Evolutionary conservation across 2,888 invertebrate genomes (phyloP).

Genomic region (Tipula confusa): DNA sequence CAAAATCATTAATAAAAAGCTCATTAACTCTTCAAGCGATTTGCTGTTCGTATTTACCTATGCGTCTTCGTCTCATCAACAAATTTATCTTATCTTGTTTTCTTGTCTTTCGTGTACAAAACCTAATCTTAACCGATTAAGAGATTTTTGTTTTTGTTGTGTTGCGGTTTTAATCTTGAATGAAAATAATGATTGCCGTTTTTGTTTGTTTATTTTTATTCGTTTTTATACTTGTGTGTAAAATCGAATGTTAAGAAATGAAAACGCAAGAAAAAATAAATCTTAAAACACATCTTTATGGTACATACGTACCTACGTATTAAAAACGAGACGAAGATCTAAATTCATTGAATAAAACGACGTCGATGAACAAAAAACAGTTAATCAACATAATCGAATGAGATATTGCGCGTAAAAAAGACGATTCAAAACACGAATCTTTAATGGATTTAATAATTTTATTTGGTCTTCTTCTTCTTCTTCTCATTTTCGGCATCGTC

Average conservation of each 20-base stretch:
- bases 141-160: not conserved
- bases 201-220: not conserved
- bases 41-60: not conserved
- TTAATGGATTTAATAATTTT: not conserved
- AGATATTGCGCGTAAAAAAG: constrained; percentile 14
- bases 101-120: not conserved
- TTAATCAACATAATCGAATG: constrained; percentile 12
- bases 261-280: not conserved
- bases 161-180: not conserved
- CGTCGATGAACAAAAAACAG: not conserved
- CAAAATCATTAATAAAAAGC: too few species aligned
- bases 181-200: constrained; percentile 25
- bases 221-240: not conserved
- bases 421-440: not conserved
- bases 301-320: not conserved
- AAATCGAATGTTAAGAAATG: not conserved
- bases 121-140: constrained; percentile 8
- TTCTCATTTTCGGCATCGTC: not conserved
- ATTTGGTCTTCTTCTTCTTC: not conserved
- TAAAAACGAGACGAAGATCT: not conserved
- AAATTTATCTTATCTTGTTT: not conserved
- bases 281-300: not conserved
- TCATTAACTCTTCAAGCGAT: not conserved
- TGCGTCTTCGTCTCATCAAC: not conserved
- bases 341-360: not conserved